Conservation (phyloP, 2,797 vertebrate genomes). For the Champsocephalus gunnari region DNA sequence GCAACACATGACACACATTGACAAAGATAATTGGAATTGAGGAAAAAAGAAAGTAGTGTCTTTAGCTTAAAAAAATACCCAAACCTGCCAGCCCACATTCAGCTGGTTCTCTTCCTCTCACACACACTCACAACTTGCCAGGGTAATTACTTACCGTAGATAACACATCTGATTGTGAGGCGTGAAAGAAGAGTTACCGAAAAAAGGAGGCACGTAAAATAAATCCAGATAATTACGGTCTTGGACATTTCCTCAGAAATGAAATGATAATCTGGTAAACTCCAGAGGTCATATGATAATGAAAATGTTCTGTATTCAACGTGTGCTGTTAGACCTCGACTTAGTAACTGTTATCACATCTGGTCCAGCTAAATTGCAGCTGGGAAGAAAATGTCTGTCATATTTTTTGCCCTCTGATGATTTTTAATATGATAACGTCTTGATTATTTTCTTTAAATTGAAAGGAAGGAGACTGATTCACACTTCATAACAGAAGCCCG, state of each 20-base stretch:
- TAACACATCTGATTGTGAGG: conserved; percentile 34
- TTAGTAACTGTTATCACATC: conserved; percentile 55
- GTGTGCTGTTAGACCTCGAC: conserved; percentile 45
- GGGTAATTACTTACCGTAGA: conserved; percentile 36
- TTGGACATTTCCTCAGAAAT: conserved; percentile 59
- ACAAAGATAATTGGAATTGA: not conserved
- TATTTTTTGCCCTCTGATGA: conserved; percentile 29
- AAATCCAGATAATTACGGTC: conserved; percentile 58
- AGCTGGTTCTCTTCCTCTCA: not conserved
- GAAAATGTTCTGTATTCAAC: conserved; percentile 54
- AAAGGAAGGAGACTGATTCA: conserved; percentile 5
- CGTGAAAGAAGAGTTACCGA: conserved; percentile 17
- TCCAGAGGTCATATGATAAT: conserved; percentile 63
- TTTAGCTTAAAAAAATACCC: conserved; percentile 1
- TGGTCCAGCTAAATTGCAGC: conserved; percentile 38
- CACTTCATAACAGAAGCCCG: not conserved
- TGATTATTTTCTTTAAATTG: not conserved
- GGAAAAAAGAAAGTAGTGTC: not conserved
- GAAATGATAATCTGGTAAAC: conserved; percentile 63
- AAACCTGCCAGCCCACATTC: not conserved
- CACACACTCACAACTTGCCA: not conserved
- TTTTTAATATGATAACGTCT: conserved; percentile 17
- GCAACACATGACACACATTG: conserved; percentile 11
- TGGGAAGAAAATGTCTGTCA: conserved; percentile 28
- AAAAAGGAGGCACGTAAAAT: conserved; percentile 37